Evolutionary conservation across 2,888 invertebrate genomes (phyloP), one percentile per base, ranked within the genome.

Genomic region (Cephonodes hylas): DNA sequence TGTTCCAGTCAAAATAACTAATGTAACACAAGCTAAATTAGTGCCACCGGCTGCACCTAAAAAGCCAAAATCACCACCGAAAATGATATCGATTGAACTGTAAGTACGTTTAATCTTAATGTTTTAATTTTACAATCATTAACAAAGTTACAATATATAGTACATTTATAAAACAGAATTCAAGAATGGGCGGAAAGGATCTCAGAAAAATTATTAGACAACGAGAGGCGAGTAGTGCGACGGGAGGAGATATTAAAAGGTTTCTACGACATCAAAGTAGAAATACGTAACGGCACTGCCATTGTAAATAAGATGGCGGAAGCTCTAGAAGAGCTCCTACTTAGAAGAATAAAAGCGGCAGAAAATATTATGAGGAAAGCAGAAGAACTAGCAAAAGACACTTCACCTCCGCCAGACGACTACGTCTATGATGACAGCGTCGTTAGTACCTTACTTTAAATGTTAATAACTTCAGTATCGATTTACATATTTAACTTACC

Each of bases 311-410:
- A 83, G 58, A 82, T 87, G 68, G 86, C 88, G 0, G 66, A 65
- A 0, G 74, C 75, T 0, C 64, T 92, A 3, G 84, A 85, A 31
- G 83, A 85, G 3, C 69, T 92, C 56, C 72, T 92, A 20, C 64
- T 68, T 23, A 79, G 76, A 42, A 72, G 91, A 10, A 77, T 80
- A 4, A 76, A 71, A 27, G 89, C 88, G 0, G 91, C 89, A 0
- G 86, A 86, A 57, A 79, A 81, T 2, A 91, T 92, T 38, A 86
- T 87, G 85, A 73, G 79, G 4, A 81, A 79, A 63, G 90, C 89
- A 1, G 91, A 91, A 63, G 81, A 82, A 25, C 71, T 86, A n/a
- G 80, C 85, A 2, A 73, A 76, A 13, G 67, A 69, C 2, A 65
- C 71, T 1, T 64, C 70, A 18, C 68, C 73, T 0, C 76, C 85